These are phyloP conservation scores for Chymomyza costata DNA, from an alignment of 1,140 invertebrate genomes.

Conservation along the genomic window DNA sequence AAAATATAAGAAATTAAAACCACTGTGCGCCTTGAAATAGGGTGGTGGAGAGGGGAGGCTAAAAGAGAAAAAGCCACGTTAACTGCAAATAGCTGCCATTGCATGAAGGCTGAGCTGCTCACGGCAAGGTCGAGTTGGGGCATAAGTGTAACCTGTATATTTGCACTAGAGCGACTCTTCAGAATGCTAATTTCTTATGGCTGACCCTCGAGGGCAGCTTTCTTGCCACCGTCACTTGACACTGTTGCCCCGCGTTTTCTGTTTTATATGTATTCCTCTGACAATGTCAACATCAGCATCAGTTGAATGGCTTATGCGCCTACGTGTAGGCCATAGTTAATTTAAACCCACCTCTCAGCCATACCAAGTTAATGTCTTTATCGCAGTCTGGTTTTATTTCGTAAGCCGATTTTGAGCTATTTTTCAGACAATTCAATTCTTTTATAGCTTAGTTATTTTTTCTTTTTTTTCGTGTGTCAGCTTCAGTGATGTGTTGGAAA, in stretches of 20 bases:
- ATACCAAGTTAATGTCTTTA: background rate
- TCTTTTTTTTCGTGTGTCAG: slow-evolving; percentile 32
- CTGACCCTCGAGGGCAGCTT: too few species aligned
- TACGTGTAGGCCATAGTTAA: slow-evolving; percentile 65
- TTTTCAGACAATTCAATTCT: background rate
- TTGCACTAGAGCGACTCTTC: too few species aligned
- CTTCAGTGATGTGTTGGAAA: slow-evolving; percentile 52
- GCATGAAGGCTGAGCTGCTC: too few species aligned
- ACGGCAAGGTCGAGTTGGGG: too few species aligned
- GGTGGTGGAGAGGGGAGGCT: background rate
- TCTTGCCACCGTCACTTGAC: background rate
- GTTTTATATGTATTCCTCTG: slow-evolving; percentile 5
- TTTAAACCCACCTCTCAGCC: slow-evolving; percentile 42
- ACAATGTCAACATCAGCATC: slow-evolving; percentile 29
- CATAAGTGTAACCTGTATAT: too few species aligned
- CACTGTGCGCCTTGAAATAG: background rate
- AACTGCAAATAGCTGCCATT: slow-evolving; percentile 40
- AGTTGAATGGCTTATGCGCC: slow-evolving; percentile 44
- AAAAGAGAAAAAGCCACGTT: slow-evolving; percentile 32
- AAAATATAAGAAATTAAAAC: slow-evolving; percentile 34
- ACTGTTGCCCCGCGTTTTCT: slow-evolving; percentile 9
- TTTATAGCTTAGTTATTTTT: slow-evolving; percentile 38
- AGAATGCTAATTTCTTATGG: too few species aligned
- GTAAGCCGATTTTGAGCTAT: slow-evolving; percentile 7
- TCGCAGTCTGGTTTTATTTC: slow-evolving; percentile 31